A percentile compares a stretch with the other conserved stretches of the same genome.
Conservation (phyloP, 2,113 vertebrate genomes). For the Callospermophilus lateralis region DNA sequence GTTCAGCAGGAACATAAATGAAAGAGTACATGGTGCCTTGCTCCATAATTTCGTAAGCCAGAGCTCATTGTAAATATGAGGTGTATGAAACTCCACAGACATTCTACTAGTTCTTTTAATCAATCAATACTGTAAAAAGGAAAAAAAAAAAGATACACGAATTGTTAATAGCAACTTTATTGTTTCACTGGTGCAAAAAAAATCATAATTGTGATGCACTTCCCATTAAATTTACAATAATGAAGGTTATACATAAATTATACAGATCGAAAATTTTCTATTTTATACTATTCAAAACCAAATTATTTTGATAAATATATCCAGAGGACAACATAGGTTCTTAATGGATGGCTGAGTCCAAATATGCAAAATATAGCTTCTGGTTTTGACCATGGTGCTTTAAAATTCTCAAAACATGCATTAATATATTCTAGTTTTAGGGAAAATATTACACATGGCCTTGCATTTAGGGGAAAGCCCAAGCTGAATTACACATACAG, state of each 20-base stretch:
- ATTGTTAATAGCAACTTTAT: constrained; percentile 92
- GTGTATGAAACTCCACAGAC: background rate
- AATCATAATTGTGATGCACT: constrained; percentile 87
- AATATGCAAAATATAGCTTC: constrained; percentile 91
- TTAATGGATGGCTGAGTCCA: constrained; percentile 86
- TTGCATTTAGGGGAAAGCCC: constrained; percentile 85
- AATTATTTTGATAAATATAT: constrained; percentile 90
- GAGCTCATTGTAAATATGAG: background rate
- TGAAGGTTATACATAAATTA: constrained; percentile 90
- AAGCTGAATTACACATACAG: constrained; percentile 85
- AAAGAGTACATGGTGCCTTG: background rate
- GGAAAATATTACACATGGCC: constrained; percentile 87
- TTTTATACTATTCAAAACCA: constrained; percentile 89
- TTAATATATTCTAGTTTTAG: constrained; percentile 88
- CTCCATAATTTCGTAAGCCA: background rate
- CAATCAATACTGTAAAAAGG: constrained; percentile 12
- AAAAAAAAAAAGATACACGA: constrained; percentile 69
- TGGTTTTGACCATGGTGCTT: constrained; percentile 86
- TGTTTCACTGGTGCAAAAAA: constrained; percentile 90
- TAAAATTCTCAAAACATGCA: constrained; percentile 89
- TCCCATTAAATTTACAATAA: constrained; percentile 90
- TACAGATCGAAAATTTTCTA: constrained; percentile 88
- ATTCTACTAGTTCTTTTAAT: background rate
- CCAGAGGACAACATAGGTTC: constrained; percentile 86
- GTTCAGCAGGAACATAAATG: background rate